phyloP scores from a whole-genome alignment of 2,113 vertebrate species.

The Drymodes brunneopygia region DNA sequence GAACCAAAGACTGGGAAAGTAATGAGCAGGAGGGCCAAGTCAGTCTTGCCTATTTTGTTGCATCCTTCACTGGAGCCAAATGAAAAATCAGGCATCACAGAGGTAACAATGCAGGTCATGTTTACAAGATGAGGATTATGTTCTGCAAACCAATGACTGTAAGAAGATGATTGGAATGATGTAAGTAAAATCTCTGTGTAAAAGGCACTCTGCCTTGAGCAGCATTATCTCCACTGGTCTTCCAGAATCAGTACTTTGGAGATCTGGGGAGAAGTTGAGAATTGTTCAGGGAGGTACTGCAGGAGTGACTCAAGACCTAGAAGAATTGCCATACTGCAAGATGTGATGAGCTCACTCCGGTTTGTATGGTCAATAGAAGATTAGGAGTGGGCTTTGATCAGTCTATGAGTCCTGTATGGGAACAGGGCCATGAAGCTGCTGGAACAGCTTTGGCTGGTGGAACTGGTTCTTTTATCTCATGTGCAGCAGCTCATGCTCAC shows the following conservation, averaged over 20 bases:
- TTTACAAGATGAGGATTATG: not conserved
- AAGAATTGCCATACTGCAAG: not conserved
- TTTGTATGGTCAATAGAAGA: not conserved
- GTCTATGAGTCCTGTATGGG: not conserved
- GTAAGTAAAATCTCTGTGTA: not conserved
- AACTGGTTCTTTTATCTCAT: not conserved
- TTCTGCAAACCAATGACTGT: not conserved
- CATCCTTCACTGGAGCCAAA: not conserved
- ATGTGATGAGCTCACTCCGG: not conserved
- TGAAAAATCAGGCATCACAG: not conserved
- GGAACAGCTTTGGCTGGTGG: not conserved
- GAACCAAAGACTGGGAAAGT: not conserved
- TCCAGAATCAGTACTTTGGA: not conserved
- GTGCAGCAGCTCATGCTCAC: not conserved
- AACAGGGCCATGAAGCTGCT: not conserved
- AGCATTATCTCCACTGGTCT: not conserved
- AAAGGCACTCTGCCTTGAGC: not conserved
- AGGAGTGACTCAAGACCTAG: not conserved
- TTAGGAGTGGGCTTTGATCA: not conserved
- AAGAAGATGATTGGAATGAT: not conserved
- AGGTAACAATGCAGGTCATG: not conserved
- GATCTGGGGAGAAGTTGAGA: not conserved
- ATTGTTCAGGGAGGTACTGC: not conserved
- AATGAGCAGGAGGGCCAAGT: not conserved
- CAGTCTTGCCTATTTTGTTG: not conserved